Evolutionary conservation across 2,888 invertebrate species (phyloP).

Genomic region (Erynnis tages): DNA sequence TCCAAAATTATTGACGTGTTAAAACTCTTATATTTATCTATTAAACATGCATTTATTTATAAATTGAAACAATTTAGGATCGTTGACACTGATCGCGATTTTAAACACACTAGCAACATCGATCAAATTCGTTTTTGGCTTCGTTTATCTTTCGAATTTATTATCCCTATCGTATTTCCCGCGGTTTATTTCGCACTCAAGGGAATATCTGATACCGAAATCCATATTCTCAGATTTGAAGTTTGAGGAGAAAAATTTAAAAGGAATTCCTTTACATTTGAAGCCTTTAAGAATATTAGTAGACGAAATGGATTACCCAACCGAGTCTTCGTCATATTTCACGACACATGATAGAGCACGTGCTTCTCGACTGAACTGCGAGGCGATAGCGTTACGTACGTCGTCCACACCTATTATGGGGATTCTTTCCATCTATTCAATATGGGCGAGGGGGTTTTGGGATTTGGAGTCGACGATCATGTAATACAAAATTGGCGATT

Average conservation of each 20-base stretch:
- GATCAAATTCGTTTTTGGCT: constrained; percentile 19
- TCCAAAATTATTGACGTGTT: too few species aligned
- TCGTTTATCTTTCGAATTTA: constrained; percentile 24
- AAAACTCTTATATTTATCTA: too few species aligned
- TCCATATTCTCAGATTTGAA: constrained; percentile 9
- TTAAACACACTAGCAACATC: constrained; percentile 1
- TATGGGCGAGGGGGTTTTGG: too few species aligned
- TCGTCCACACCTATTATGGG: not conserved
- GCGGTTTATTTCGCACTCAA: constrained; percentile 19
- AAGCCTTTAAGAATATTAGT: not conserved
- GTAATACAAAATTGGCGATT: not conserved
- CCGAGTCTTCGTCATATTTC: constrained; percentile 16
- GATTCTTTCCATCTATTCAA: too few species aligned
- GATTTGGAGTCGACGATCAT: too few species aligned
- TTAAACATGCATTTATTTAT: too few species aligned
- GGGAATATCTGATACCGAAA: constrained; percentile 21
- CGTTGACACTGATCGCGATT: constrained; percentile 8
- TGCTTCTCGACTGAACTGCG: constrained; percentile 14
- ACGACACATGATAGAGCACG: constrained; percentile 21
- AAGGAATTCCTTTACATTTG: constrained; percentile 1
- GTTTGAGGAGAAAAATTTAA: not conserved
- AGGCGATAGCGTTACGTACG: constrained; percentile 12
- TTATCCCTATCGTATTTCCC: constrained; percentile 19
- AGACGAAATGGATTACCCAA: constrained; percentile 21
- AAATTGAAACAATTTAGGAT: too few species aligned